A percentile compares a stretch with the other conserved stretches of the same genome.
These are phyloP conservation scores for Macrosteles quadrilineatus DNA, from an alignment of 1,140 invertebrate species.

Conservation along the genomic window DNA sequence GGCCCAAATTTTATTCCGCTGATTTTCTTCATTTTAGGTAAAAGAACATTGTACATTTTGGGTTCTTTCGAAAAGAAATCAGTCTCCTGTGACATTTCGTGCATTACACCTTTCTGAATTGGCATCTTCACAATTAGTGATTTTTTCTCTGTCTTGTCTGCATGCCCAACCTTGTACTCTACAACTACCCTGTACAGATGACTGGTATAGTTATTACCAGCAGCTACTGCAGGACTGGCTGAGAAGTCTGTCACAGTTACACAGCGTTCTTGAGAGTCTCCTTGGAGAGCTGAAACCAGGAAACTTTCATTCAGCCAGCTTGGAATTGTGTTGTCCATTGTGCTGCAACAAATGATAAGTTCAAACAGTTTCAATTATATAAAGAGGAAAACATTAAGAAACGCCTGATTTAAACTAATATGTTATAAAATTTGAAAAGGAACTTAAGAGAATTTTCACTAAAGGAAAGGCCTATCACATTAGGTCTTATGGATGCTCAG, in stretches of 20 bases:
- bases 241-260: neutral
- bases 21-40: constrained; percentile 47
- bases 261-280: neutral
- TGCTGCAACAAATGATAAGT: too few relatives aligned
- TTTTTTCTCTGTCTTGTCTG: constrained; percentile 38
- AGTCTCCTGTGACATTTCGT: constrained; percentile 48
- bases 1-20: constrained; percentile 47
- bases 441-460: too few relatives aligned
- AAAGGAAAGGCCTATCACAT: too few relatives aligned
- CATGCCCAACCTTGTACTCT: constrained; percentile 36
- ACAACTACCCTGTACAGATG: constrained; percentile 53
- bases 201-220: constrained; percentile 64
- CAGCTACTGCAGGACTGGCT: neutral
- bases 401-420: too few relatives aligned
- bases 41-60: constrained; percentile 46
- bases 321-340: neutral
- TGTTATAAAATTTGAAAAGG: too few relatives aligned
- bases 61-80: constrained; percentile 50
- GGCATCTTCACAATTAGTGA: constrained; percentile 52
- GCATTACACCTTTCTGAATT: constrained; percentile 48
- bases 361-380: too few relatives aligned
- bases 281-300: neutral
- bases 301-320: constrained; percentile 1
- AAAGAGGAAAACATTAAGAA: too few relatives aligned
- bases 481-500: too few relatives aligned